phyloP scores from a whole-genome alignment of 2,797 vertebrate species.

The Poecilia wingei region DNA sequence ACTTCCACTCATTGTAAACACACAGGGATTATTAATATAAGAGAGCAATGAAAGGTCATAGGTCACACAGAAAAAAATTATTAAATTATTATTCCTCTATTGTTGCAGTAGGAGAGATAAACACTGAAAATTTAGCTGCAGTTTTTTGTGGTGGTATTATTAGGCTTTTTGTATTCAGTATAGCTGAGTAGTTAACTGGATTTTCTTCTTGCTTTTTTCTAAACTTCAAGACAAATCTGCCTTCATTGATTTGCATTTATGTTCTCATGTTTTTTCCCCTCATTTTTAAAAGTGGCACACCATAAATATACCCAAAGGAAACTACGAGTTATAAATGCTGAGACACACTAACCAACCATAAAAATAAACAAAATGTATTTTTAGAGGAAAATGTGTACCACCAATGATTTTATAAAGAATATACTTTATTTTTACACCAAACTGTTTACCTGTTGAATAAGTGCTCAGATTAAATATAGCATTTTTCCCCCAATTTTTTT shows the following conservation, averaged over 20 bases:
- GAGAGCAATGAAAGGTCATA: neutral
- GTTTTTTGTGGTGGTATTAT: neutral
- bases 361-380: neutral
- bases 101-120: neutral
- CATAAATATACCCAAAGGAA: neutral
- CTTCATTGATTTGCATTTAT: neutral
- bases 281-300: neutral
- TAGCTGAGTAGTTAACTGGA: neutral
- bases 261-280: neutral
- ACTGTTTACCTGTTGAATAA: neutral
- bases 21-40: neutral
- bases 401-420: neutral
- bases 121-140: neutral
- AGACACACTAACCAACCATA: neutral
- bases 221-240: neutral
- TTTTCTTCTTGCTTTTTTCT: neutral
- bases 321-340: neutral
- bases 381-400: neutral
- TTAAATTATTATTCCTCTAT: neutral
- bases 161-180: neutral
- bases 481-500: neutral
- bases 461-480: neutral
- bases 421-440: neutral
- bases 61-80: neutral
- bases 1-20: constrained; percentile 10